Conservation (phyloP, 2,113 vertebrate species). For the Uria aalge region DNA sequence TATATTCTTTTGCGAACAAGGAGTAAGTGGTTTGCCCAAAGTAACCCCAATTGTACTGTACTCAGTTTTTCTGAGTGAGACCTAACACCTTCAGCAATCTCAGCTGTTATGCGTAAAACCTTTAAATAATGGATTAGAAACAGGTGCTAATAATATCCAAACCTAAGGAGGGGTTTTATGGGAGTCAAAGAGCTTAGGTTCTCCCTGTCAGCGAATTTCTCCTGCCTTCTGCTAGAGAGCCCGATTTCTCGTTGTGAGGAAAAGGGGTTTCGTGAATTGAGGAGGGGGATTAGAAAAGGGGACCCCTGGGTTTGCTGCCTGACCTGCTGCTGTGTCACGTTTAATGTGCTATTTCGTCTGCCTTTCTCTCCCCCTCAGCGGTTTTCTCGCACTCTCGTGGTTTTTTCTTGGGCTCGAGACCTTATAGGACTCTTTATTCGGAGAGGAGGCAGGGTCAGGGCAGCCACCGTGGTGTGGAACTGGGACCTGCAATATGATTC, state of each 20-base stretch:
- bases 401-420: background rate
- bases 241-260: background rate
- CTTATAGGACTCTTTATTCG: background rate
- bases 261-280: background rate
- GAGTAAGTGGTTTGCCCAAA: background rate
- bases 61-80: background rate
- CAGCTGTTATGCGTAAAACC: background rate
- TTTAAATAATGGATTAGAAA: background rate
- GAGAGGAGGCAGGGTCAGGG: background rate
- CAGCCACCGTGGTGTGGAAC: background rate
- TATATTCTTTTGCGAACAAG: background rate
- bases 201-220: background rate
- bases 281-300: background rate
- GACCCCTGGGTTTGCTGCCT: background rate
- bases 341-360: background rate
- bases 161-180: background rate
- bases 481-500: background rate
- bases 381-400: accelerated
- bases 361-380: background rate
- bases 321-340: background rate
- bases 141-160: background rate
- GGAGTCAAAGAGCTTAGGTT: background rate
- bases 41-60: background rate
- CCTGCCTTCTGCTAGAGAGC: background rate
- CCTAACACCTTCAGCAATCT: background rate